These are phyloP conservation scores for Argyresthia goedartella DNA, from an alignment of 2,888 invertebrate genomes.

Conservation along the genomic window DNA sequence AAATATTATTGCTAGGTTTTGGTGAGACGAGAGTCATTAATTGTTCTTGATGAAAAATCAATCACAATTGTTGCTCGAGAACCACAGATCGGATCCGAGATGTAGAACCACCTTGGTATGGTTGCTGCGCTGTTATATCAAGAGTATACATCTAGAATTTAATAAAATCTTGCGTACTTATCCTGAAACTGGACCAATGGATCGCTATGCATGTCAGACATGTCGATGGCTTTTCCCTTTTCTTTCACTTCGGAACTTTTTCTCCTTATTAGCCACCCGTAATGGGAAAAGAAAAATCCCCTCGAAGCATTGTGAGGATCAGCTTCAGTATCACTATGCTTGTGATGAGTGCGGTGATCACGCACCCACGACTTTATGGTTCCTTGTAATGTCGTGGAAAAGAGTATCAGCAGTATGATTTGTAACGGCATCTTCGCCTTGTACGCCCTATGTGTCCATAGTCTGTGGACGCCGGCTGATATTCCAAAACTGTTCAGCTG, in stretches of 20 bases:
- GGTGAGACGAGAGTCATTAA: too few species aligned
- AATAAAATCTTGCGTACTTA: conserved; percentile 69
- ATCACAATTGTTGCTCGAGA: too few species aligned
- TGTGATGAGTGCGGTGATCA: conserved; percentile 45
- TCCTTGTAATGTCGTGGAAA: conserved; percentile 44
- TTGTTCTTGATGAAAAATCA: too few species aligned
- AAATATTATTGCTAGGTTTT: too few species aligned
- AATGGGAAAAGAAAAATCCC: conserved; percentile 12
- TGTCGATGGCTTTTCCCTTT: conserved; percentile 77
- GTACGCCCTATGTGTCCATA: conserved; percentile 24
- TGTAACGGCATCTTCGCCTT: conserved; percentile 21
- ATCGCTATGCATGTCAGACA: conserved; percentile 78
- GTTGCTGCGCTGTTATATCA: too few species aligned
- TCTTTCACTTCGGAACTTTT: conserved; percentile 81
- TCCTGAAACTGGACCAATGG: conserved; percentile 79
- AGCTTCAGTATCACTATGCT: neutral
- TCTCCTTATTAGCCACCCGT: conserved; percentile 84
- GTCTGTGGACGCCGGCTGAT: conserved; percentile 24
- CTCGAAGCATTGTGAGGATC: neutral
- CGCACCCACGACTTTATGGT: conserved; percentile 70
- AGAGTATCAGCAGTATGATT: conserved; percentile 20
- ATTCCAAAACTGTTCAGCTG: conserved; percentile 11
- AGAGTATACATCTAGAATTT: too few species aligned
- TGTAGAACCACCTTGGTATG: too few species aligned
- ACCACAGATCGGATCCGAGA: too few species aligned